These are phyloP conservation scores for Leptinotarsa juncta DNA, from an alignment of 2,888 invertebrate species.

Conservation along the genomic window DNA sequence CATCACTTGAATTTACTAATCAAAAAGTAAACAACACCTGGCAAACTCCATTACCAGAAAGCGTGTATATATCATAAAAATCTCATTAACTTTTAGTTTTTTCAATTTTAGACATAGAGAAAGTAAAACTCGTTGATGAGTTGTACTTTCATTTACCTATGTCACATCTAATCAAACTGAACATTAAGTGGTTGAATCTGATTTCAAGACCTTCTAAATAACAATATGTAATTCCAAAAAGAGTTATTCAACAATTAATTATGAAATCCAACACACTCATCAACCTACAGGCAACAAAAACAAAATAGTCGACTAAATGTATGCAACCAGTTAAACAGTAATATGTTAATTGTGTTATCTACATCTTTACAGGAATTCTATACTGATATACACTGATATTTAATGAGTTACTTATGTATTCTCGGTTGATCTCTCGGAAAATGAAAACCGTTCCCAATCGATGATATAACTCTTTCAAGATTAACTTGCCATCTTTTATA, in stretches of 20 bases:
- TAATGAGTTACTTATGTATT: too few species aligned
- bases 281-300: neutral
- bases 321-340: slow-evolving; percentile 36
- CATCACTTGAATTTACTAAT: neutral
- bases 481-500: too few species aligned
- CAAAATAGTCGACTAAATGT: slow-evolving; percentile 7
- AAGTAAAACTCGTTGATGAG: slow-evolving; percentile 12
- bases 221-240: neutral
- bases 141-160: neutral
- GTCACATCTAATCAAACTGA: neutral
- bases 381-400: too few species aligned
- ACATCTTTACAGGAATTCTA: neutral
- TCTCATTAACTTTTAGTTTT: neutral
- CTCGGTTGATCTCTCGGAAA: too few species aligned
- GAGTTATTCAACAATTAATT: neutral
- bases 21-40: neutral
- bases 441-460: too few species aligned
- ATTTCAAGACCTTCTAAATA: neutral
- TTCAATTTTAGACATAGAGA: neutral
- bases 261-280: neutral
- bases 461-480: too few species aligned
- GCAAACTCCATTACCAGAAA: neutral
- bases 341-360: slow-evolving; percentile 23
- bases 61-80: neutral
- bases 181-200: neutral